Conservation (phyloP, 2,797 vertebrate genomes). For the Lophotriccus pileatus region DNA sequence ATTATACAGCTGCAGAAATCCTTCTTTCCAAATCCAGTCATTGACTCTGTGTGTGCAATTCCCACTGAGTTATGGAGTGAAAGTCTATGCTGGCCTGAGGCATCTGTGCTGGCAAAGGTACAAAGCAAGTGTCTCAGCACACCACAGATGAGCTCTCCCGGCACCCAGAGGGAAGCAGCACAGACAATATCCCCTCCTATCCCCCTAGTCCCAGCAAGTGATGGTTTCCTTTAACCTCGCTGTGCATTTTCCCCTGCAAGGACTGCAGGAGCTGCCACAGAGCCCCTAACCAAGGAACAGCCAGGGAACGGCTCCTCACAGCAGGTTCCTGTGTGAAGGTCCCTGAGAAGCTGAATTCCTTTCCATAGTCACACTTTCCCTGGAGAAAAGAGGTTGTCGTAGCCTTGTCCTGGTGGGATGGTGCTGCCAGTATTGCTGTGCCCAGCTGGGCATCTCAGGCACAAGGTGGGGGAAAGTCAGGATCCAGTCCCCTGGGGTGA, state of each 20-base stretch:
- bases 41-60: not conserved
- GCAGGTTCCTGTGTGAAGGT: not conserved
- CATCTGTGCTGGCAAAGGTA: not conserved
- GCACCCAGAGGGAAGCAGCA: not conserved
- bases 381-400: not conserved
- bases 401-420: not conserved
- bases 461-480: not conserved
- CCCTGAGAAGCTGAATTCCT: not conserved
- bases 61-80: not conserved
- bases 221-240: not conserved
- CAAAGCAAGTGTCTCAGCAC: not conserved
- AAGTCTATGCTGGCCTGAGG: slow-evolving; percentile 4
- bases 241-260: fast-evolving
- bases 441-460: not conserved
- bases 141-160: not conserved
- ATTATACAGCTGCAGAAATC: not conserved
- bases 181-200: not conserved
- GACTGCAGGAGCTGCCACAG: not conserved
- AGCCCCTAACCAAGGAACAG: not conserved
- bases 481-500: not conserved
- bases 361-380: not conserved
- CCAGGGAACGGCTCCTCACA: not conserved
- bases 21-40: not conserved
- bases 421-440: fast-evolving
- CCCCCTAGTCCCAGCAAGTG: not conserved